phyloP scores from a whole-genome alignment of 2,797 vertebrate genomes.

The Chloroceryle amazona region DNA sequence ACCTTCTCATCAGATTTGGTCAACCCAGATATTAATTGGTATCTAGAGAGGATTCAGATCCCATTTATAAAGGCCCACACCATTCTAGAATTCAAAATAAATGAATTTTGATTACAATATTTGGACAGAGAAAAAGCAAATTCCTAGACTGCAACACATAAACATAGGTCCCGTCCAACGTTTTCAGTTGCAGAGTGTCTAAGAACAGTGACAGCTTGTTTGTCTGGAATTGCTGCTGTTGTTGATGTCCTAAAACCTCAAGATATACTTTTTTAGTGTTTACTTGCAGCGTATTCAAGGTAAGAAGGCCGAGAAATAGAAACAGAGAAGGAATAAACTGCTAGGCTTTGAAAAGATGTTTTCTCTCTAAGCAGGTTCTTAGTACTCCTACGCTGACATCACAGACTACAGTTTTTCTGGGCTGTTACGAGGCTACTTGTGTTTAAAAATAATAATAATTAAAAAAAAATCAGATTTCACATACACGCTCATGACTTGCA shows the following conservation, averaged over 20 bases:
- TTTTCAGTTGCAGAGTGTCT: background rate
- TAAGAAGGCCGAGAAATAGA: conserved; percentile 13
- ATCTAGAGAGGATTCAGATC: background rate
- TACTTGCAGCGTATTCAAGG: background rate
- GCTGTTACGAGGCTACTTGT: conserved; percentile 28
- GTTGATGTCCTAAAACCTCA: conserved; percentile 7
- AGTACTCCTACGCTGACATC: background rate
- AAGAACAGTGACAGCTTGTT: conserved; percentile 50
- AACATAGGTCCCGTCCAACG: conserved; percentile 4
- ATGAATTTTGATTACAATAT: background rate
- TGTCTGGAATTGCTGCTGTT: conserved; percentile 31
- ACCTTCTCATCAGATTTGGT: background rate
- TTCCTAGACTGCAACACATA: conserved; percentile 15
- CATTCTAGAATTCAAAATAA: background rate
- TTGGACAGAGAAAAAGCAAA: conserved; percentile 1
- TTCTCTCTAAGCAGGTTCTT: background rate
- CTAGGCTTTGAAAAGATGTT: conserved; percentile 20
- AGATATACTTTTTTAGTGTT: conserved; percentile 24
- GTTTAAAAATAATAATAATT: background rate
- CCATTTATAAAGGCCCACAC: background rate
- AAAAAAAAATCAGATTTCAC: conserved; percentile 37
- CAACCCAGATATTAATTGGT: background rate
- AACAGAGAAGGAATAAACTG: background rate
- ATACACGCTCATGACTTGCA: conserved; percentile 75
- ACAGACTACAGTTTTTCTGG: conserved; percentile 11